These are phyloP conservation scores for Lasioglossum vierecki DNA, from an alignment of 2,888 invertebrate species.

Conservation along the genomic window DNA sequence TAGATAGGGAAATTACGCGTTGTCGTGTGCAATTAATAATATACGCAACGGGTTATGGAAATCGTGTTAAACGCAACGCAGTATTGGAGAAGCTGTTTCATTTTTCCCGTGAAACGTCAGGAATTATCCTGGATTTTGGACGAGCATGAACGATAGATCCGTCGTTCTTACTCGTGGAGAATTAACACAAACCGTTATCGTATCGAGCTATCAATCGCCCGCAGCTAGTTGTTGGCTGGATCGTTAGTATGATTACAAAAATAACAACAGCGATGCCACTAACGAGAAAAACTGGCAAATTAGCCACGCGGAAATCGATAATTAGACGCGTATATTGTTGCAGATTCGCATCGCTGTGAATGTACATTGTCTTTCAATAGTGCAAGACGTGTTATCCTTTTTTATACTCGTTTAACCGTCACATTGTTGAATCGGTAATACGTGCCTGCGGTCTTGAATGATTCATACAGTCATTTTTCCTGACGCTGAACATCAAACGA, in stretches of 20 bases:
- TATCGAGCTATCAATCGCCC: neutral
- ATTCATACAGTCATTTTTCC: neutral
- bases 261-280: neutral
- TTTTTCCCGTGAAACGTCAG: neutral
- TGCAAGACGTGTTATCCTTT: no score
- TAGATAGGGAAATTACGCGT: neutral
- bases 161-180: neutral
- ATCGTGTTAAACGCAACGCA: neutral
- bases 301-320: neutral
- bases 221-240: neutral
- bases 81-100: neutral
- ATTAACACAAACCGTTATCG: neutral
- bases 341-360: neutral
- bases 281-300: neutral
- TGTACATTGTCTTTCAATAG: neutral
- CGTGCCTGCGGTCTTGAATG: neutral
- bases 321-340: neutral
- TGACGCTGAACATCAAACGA: neutral
- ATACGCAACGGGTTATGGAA: conserved; percentile 12
- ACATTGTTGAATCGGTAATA: no score
- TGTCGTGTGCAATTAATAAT: neutral
- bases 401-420: neutral
- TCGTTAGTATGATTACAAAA: no score
- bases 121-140: neutral
- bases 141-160: neutral